phyloP scores from a whole-genome alignment of 2,888 invertebrate genomes.

The Polydrusus tereticollis region DNA sequence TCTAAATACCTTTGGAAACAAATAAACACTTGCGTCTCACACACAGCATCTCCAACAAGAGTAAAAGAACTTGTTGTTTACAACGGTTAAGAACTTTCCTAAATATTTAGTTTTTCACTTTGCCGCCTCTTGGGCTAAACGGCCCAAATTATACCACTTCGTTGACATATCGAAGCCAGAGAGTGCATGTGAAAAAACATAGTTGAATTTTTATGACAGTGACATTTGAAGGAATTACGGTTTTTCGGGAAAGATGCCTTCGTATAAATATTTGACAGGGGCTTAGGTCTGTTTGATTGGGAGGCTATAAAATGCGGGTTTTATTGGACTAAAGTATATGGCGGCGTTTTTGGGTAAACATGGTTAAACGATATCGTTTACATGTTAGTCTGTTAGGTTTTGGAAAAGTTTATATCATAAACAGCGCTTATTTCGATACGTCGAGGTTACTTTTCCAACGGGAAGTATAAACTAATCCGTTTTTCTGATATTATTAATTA shows the following conservation, averaged over 20 bases:
- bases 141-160: constrained; percentile 35
- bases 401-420: too few relatives aligned
- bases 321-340: background rate
- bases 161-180: constrained; percentile 32
- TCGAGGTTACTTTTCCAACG: too few relatives aligned
- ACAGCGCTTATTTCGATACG: background rate
- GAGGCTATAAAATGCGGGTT: constrained; percentile 2
- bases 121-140: constrained; percentile 26
- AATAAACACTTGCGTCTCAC: constrained; percentile 31
- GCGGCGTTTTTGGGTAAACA: background rate
- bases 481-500: constrained; percentile 10
- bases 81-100: constrained; percentile 39
- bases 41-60: background rate
- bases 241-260: constrained; percentile 19
- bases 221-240: constrained; percentile 35
- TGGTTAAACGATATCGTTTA: background rate
- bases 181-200: constrained; percentile 32
- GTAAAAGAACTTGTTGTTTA: constrained; percentile 44
- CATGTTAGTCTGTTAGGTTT: background rate
- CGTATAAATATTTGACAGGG: background rate
- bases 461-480: background rate
- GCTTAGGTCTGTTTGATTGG: constrained; percentile 8
- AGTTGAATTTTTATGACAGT: constrained; percentile 21
- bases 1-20: constrained; percentile 27
- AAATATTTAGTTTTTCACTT: constrained; percentile 47